Conservation (phyloP, 2,113 vertebrate species). For the Cygnus atratus region DNA sequence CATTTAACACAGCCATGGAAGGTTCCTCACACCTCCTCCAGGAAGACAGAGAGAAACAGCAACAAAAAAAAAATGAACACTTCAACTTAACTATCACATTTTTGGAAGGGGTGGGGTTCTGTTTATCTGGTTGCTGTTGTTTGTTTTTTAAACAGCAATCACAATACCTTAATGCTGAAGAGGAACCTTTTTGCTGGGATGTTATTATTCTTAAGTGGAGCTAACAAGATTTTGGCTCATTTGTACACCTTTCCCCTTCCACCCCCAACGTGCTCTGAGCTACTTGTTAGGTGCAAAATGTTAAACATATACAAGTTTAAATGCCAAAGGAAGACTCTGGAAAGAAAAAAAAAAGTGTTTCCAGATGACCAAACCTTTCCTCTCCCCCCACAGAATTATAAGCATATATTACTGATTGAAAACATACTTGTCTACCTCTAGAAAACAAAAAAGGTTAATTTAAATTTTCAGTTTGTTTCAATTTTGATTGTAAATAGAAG, state of each 20-base stretch:
- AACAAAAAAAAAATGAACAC: neutral
- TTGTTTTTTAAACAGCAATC: neutral
- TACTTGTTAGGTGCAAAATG: neutral
- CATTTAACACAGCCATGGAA: neutral
- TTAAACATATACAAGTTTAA: neutral
- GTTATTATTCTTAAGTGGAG: neutral
- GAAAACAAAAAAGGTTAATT: neutral
- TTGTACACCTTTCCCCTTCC: neutral
- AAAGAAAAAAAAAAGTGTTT: neutral
- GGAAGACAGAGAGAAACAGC: neutral
- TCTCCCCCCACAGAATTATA: accelerated
- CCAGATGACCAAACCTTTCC: neutral
- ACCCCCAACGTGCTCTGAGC: neutral
- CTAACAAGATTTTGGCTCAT: neutral
- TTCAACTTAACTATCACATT: neutral
- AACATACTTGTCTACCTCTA: neutral
- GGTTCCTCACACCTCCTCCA: neutral
- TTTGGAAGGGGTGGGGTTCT: neutral
- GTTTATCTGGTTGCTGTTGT: neutral
- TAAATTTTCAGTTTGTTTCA: neutral
- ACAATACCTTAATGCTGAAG: neutral
- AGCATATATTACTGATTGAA: neutral
- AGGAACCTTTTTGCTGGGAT: neutral
- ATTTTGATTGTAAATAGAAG: neutral
- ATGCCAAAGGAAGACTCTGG: neutral